Base-by-base conservation (phyloP, 35 echinoderm and acorn worm species). In the Apostichopus japonicus region DNA sequence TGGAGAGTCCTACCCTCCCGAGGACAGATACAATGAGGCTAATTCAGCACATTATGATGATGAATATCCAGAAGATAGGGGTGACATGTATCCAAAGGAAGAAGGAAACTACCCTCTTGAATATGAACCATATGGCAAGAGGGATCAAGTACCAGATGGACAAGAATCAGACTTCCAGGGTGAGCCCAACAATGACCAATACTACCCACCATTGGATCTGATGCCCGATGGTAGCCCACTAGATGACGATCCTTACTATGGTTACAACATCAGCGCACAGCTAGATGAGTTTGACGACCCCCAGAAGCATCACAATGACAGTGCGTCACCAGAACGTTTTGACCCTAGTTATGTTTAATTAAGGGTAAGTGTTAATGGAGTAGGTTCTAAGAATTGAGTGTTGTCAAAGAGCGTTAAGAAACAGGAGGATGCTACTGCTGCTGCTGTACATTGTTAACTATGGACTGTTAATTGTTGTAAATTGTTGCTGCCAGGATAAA, bases 131-230 rank as follows among this genome's bases (percentile, higher is more conserved):
- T 89, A 72, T 89, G 86, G 86, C 2, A 63, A 89, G 54, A 59
- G 86, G n/a, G 86, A 89, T 56, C 86, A 89, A n/a, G 56, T 65
- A 13, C 86, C 86, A 5, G 86, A 89, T 27, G 86, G 86, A 53
- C 86, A 89, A 63, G 86, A 89, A n/a, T 54, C 86, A 53, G 86
- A 89, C 55, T 89, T 72, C 33, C 86, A 89, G 53, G 86, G 86
- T 67, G 86, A 89, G 25, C 86, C 86, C 57, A 72, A 89, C 22
- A 89, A 72, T 72, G 86, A 89, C 23, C 67, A 61, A 27, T 89
- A 89, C 10, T 72, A 71, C 51, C 86, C 86, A 52, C 62, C 86
- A 57, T 15, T 44, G 33, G 86, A 89, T 73, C 22, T 61, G 51
- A 27, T 89, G 86, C 86, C 86, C 33, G 86, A 89, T 25, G 62